Percentiles rank a stretch among this genome's conserved stretches.
Conservation (phyloP, 2,888 invertebrate species). For the Yponomeuta malinellus region DNA sequence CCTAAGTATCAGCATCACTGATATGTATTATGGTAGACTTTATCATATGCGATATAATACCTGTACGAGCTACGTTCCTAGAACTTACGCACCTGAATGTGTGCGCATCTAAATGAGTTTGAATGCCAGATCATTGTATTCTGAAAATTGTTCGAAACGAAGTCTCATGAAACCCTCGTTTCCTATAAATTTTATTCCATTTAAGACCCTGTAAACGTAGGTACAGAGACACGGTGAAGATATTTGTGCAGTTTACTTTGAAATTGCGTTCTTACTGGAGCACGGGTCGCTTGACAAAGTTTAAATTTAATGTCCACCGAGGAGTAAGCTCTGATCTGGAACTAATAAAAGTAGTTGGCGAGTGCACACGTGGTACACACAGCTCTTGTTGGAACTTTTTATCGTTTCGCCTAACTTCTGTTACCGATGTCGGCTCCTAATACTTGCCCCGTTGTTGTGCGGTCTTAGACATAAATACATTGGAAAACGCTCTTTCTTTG, state of each 20-base stretch:
- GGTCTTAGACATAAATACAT: neutral
- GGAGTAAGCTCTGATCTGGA: conserved; percentile 26
- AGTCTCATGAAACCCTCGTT: neutral
- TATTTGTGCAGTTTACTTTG: conserved; percentile 3
- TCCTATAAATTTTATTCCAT: neutral
- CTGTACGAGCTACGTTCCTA: neutral
- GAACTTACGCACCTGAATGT: neutral
- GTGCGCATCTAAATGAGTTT: neutral
- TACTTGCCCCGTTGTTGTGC: neutral
- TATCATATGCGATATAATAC: neutral
- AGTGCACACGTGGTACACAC: conserved; percentile 23
- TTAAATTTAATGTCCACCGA: conserved; percentile 18
- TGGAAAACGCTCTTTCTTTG: neutral
- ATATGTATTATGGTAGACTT: neutral
- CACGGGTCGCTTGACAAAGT: conserved; percentile 9
- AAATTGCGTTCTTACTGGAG: neutral
- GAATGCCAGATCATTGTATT: neutral
- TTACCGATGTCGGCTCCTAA: conserved; percentile 1
- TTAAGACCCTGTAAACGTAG: neutral
- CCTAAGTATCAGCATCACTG: no score
- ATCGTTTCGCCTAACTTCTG: conserved; percentile 32
- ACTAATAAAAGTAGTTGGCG: conserved; percentile 37
- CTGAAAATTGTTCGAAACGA: neutral
- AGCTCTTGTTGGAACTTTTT: conserved; percentile 27
- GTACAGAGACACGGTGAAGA: neutral